Conservation (phyloP, 2,113 vertebrate genomes). For the Caretta caretta region DNA sequence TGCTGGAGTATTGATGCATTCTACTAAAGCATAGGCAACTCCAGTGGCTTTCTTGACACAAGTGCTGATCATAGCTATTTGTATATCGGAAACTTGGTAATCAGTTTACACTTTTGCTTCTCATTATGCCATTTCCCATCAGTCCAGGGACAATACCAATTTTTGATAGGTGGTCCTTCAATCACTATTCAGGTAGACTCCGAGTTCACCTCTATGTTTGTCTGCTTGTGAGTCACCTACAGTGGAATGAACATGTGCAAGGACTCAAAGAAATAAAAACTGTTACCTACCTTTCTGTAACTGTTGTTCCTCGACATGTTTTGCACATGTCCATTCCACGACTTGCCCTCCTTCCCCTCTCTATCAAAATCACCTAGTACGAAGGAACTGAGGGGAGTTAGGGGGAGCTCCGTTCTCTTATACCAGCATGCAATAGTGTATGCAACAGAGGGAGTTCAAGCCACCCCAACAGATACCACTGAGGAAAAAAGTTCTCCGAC, state of each 20-base stretch:
- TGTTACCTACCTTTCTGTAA: neutral
- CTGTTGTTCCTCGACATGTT: neutral
- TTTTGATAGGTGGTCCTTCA: neutral
- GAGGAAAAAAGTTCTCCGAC: neutral
- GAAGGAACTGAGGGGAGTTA: neutral
- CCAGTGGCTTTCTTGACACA: neutral
- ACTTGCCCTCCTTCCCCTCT: neutral
- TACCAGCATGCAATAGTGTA: neutral
- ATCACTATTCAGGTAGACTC: neutral
- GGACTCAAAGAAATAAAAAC: neutral
- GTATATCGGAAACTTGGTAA: neutral
- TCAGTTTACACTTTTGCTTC: neutral
- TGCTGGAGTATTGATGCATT: neutral
- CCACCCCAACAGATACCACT: neutral
- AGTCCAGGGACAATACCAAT: neutral
- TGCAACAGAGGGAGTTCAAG: neutral
- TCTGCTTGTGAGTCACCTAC: neutral
- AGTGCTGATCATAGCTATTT: neutral
- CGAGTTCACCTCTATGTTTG: neutral
- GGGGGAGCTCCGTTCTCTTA: neutral
- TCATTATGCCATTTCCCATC: neutral
- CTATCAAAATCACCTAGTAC: neutral
- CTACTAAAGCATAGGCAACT: neutral
- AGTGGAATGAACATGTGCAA: neutral
- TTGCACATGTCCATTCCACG: neutral